phyloP scores from a whole-genome alignment of 2,888 invertebrate species.

The Adela reaumurella region DNA sequence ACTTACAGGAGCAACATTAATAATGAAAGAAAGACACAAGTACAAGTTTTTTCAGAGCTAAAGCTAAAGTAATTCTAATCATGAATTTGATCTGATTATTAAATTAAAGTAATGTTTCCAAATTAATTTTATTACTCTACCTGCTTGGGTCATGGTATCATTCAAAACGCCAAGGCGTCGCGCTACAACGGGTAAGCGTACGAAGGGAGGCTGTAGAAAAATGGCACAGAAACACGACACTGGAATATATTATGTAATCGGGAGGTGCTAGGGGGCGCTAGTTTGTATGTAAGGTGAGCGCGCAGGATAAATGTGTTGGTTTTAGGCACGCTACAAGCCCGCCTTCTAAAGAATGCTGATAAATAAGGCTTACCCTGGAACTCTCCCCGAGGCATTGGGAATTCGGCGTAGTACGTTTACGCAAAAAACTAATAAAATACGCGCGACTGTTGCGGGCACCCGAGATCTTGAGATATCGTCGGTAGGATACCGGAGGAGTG shows the following conservation, averaged over 20 bases:
- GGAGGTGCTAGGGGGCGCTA: conserved; percentile 30
- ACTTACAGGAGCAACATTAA: too few relatives aligned
- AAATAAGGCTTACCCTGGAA: neutral
- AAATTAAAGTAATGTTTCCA: too few relatives aligned
- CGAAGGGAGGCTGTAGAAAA: conserved; percentile 33
- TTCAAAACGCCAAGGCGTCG: too few relatives aligned
- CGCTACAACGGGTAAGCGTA: too few relatives aligned
- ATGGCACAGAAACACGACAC: conserved; percentile 39
- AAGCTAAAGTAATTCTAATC: too few relatives aligned
- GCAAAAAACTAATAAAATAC: neutral
- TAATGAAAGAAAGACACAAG: too few relatives aligned
- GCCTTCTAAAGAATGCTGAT: neutral
- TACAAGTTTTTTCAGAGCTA: too few relatives aligned
- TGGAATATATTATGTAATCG: conserved; percentile 48
- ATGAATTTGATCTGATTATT: too few relatives aligned
- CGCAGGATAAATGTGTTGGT: conserved; percentile 35
- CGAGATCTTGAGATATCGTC: neutral
- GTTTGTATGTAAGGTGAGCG: conserved; percentile 39
- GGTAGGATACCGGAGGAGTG: too few relatives aligned
- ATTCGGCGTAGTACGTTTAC: neutral
- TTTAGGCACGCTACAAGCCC: conserved; percentile 23
- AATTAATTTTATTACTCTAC: too few relatives aligned
- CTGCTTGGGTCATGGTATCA: too few relatives aligned
- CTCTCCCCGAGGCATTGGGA: neutral
- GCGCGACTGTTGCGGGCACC: neutral